Percentiles rank a stretch among this genome's conserved stretches.
Evolutionary conservation across 2,113 vertebrate species (phyloP).

Genomic region (Numenius arquata): DNA sequence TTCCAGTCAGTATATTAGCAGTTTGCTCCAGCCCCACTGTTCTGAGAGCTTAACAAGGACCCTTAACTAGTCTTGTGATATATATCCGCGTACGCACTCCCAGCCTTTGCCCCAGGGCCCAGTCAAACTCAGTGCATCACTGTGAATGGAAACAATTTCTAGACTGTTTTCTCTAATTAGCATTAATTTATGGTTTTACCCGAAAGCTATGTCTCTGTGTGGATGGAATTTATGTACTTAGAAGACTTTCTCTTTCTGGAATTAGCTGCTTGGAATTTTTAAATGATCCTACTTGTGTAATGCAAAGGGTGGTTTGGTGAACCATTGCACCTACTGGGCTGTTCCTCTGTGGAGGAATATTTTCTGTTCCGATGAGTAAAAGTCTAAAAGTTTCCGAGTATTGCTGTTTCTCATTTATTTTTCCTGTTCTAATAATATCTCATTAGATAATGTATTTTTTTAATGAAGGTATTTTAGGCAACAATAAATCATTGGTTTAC

Average conservation of each 20-base stretch:
- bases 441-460: background rate
- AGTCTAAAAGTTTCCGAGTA: background rate
- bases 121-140: background rate
- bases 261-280: background rate
- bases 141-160: background rate
- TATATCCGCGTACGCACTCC: fast-evolving
- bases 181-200: background rate
- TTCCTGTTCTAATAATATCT: background rate
- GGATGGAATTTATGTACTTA: background rate
- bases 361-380: background rate
- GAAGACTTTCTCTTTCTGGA: background rate
- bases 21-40: background rate
- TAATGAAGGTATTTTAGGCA: background rate
- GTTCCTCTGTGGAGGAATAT: background rate
- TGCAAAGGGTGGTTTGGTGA: background rate
- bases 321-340: background rate
- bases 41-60: background rate
- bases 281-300: background rate
- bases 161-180: background rate
- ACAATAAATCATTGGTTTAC: background rate
- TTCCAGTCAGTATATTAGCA: background rate
- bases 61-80: background rate
- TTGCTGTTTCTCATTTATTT: background rate
- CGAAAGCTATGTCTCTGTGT: background rate
- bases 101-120: background rate